Percentiles rank a stretch among this genome's conserved stretches.
Evolutionary conservation across 2,797 vertebrate genomes (phyloP).

Genomic region (Pangasius mekongensis): DNA sequence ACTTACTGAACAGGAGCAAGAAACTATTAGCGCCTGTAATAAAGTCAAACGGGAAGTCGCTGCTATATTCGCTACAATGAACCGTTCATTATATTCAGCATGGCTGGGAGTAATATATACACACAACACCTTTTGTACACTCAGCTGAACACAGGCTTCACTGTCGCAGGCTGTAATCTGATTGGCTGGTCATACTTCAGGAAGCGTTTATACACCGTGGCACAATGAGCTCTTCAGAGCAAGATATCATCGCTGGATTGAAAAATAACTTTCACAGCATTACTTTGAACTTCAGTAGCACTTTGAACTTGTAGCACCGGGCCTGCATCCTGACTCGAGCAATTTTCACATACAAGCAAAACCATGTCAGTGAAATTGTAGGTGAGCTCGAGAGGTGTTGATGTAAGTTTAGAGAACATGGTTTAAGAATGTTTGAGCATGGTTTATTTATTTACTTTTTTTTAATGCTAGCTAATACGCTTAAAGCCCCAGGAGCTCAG

Average conservation of each 20-base stretch:
- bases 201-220: neutral
- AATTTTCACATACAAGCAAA: neutral
- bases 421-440: too few relatives aligned
- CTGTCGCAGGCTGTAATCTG: conserved; percentile 1
- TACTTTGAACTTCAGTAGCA: neutral
- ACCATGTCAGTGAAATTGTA: neutral
- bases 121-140: neutral
- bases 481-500: neutral
- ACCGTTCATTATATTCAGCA: neutral
- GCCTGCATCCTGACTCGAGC: neutral
- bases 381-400: neutral
- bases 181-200: conserved; percentile 9
- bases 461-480: conserved; percentile 8
- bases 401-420: neutral
- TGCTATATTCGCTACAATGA: neutral
- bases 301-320: neutral
- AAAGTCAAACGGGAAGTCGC: neutral
- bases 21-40: neutral
- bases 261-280: neutral
- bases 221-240: conserved; percentile 10
- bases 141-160: neutral
- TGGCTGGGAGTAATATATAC: neutral
- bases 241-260: neutral
- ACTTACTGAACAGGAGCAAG: neutral
- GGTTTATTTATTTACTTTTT: neutral